Conservation (phyloP, 2,888 invertebrate genomes). For the Cybosia mesomella region DNA sequence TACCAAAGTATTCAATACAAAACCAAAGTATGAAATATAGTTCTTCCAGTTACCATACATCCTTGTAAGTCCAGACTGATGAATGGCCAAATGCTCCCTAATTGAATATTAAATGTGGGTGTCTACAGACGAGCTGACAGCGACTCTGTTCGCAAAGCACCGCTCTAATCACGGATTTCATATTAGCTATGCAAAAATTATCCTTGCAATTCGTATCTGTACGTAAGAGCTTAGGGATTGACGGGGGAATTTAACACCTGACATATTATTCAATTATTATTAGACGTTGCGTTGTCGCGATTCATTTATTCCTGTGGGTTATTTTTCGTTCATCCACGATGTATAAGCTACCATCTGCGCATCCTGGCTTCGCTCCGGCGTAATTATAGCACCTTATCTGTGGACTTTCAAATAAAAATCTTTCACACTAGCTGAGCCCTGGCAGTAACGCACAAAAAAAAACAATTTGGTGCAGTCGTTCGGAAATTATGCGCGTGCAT, state of each 20-base stretch:
- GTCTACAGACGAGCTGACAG: constrained; percentile 66
- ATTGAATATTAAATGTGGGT: constrained; percentile 78
- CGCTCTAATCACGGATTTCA: constrained; percentile 49
- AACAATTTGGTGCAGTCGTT: too few relatives aligned
- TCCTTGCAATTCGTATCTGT: constrained; percentile 16
- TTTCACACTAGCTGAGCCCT: too few relatives aligned
- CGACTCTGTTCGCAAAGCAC: constrained; percentile 59
- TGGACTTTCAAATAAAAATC: too few relatives aligned
- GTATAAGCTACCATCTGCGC: too few relatives aligned
- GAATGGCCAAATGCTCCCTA: constrained; percentile 73
- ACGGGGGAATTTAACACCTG: neutral
- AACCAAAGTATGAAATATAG: constrained; percentile 10
- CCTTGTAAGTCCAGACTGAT: constrained; percentile 59
- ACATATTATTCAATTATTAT: too few relatives aligned
- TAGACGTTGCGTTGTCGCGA: too few relatives aligned
- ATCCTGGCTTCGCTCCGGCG: too few relatives aligned
- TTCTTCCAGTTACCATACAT: constrained; percentile 52
- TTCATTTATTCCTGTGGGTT: too few relatives aligned
- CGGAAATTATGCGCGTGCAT: too few relatives aligned
- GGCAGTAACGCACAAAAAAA: too few relatives aligned
- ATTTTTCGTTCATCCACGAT: too few relatives aligned
- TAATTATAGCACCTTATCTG: too few relatives aligned
- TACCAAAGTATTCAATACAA: neutral
- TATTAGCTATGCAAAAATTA: constrained; percentile 30
- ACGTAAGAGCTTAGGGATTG: neutral